Base-by-base conservation (phyloP, 1,140 invertebrate genomes). In the Cherax quadricarinatus region DNA sequence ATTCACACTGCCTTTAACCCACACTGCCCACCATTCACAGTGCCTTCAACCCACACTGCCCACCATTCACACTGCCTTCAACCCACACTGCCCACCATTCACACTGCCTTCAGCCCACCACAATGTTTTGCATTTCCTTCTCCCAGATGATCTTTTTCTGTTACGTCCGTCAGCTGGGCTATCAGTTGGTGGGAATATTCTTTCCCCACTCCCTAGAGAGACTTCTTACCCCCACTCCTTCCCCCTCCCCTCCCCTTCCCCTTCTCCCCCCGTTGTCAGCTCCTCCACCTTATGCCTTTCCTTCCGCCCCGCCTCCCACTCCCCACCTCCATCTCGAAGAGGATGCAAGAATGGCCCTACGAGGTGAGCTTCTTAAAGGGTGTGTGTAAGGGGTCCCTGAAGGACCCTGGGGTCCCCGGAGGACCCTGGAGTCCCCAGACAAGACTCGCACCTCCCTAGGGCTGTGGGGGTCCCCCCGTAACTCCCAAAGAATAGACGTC, bases 91-190 rank as follows among this genome's bases (percentile, higher is more conserved):
- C 57, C 57, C 57, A 9, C 9, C 57, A 60, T 60, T 16, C 16
- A 60, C 57, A 9, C 57, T 60, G 9, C 57, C 57, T 3, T 2
- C 57, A 1, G 9, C 57, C 57, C 75, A 24, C 60, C 83, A 18
- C 24, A 30, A 48, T 91, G 82, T 86, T 86, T 91, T 86, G 89
- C 89, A 91, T 91, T 41, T 30, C 18, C 30, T 57, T 7, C 51
- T 79, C 73, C 84, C 73, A 80, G 89, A 91, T 91, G 83, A 86
- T 91, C 73, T 91, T 86, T 86, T 80, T 86, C 83, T 86, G 75
- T 86, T 80, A 49, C 57, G 83, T 81, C 84, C 89, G 84, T 91
- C 89, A 86, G 75, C 48, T 81, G 70, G 48, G 41, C 89, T 80
- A 91, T 91, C 89, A 86, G 57, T 51, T 66, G 75, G 30, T 41